Evolutionary conservation across 2,888 invertebrate genomes (phyloP).

Genomic region (Drosophila ochracea): DNA sequence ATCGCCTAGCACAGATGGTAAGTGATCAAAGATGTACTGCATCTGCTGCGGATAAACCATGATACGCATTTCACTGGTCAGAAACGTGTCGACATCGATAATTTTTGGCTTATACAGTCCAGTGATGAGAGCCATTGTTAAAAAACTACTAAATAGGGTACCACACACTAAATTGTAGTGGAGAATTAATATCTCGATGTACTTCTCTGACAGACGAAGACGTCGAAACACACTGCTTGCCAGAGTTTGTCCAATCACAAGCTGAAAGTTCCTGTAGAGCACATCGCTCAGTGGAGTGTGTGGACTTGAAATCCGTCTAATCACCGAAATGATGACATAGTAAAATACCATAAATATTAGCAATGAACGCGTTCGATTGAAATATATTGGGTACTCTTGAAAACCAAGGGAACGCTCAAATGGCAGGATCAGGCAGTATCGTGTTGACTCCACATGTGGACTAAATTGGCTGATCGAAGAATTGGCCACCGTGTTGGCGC

Average conservation of each 20-base stretch:
- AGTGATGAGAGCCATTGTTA: not conserved
- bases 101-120: constrained; percentile 9
- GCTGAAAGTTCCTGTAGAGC: not conserved
- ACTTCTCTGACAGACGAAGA: constrained; percentile 8
- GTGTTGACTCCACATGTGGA: constrained; percentile 1
- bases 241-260: not conserved
- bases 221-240: not conserved
- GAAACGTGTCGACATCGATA: constrained; percentile 20
- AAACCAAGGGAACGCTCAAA: not conserved
- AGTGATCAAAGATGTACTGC: not conserved
- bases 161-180: not conserved
- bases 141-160: not conserved
- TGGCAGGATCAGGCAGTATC: constrained; percentile 19
- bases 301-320: constrained; percentile 8
- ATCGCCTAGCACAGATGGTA: constrained; percentile 13
- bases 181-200: not conserved
- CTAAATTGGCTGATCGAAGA: not conserved
- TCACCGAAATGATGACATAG: not conserved
- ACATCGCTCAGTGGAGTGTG: not conserved
- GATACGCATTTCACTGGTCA: constrained; percentile 21
- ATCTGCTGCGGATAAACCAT: constrained; percentile 10
- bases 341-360: not conserved
- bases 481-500: not conserved
- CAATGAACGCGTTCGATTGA: not conserved
- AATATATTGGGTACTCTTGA: not conserved